These are phyloP conservation scores for Todiramphus saurophagus DNA, from an alignment of 2,113 vertebrate genomes.

Conservation along the genomic window DNA sequence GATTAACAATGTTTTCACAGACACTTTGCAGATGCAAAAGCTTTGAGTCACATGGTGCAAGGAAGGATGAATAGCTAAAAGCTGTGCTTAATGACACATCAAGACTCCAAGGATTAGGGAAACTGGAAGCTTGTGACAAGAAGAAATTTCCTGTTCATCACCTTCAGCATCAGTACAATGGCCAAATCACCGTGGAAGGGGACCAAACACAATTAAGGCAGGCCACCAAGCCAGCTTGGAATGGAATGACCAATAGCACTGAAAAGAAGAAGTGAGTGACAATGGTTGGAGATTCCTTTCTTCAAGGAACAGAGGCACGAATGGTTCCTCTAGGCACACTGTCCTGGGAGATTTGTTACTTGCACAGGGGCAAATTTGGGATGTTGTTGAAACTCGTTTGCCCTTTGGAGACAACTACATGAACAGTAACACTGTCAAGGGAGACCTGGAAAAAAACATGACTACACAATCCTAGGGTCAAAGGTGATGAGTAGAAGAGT, in stretches of 20 bases:
- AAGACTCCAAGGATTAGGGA: background rate
- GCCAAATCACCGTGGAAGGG: background rate
- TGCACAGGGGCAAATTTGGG: background rate
- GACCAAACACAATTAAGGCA: fast-evolving
- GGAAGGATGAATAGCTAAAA: background rate
- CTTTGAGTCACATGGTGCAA: background rate
- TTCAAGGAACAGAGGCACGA: background rate
- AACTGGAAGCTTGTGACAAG: background rate
- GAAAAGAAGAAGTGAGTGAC: background rate
- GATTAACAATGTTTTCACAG: background rate
- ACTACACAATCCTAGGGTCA: background rate
- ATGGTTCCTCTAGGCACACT: background rate
- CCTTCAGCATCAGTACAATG: background rate
- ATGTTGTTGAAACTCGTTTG: background rate
- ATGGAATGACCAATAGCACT: too few species aligned
- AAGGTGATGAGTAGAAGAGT: background rate
- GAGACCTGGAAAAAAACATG: background rate
- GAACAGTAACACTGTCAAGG: background rate
- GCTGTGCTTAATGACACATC: background rate
- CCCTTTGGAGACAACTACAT: background rate
- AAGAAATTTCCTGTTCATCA: background rate
- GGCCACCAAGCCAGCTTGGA: background rate
- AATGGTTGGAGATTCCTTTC: background rate
- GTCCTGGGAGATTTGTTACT: background rate
- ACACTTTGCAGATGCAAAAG: background rate